Evolutionary conservation across 2,113 vertebrate species (phyloP), one percentile per base, ranked within the genome.

Genomic region (Astatotilapia flaviijosephi): DNA sequence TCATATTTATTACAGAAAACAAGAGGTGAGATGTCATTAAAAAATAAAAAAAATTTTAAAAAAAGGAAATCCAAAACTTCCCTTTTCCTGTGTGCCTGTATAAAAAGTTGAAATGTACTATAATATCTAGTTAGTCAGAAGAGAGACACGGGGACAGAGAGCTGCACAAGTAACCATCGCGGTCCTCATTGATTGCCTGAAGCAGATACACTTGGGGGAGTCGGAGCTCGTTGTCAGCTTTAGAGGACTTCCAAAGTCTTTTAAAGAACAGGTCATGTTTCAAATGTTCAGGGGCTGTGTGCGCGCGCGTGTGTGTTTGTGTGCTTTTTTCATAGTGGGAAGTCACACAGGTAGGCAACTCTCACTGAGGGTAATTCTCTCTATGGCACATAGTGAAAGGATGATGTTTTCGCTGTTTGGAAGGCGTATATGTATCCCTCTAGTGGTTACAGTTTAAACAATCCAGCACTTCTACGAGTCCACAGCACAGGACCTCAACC

Each of bases 371-470:
- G 96, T 87, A 95, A 92, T 92, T 95, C 95, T 96, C 93, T 97
- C 90, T 79, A 31, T 86, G 93, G 93, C 94, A 96, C 96, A 96
- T 95, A 96, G 95, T 96, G 96, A 96, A 96, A 97, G 97, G 97
- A 96, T 96, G 94, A 91, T 95, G 94, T 95, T 96, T 95, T 91
- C 89, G 62, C 93, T 92, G 88, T 95, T 94, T 92, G 83, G 94
- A 97, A 94, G 96, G 97, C 96, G 97, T 96, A 95, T 96, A 97
- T 97, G 97, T 97, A 97, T 98, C 98, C 98, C 98, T 98, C 98
- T 98, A 97, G 98, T 94, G 98, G 98, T 94, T 96, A 96, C 91
- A 96, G 96, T 97, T 96, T 91, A 96, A 96, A 96, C 93, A 94
- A 94, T 94, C 93, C 89, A 42, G 91, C 92, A 91, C 83, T 92